Conservation (phyloP, 2,797 vertebrate species). For the Novumbra hubbsi region DNA sequence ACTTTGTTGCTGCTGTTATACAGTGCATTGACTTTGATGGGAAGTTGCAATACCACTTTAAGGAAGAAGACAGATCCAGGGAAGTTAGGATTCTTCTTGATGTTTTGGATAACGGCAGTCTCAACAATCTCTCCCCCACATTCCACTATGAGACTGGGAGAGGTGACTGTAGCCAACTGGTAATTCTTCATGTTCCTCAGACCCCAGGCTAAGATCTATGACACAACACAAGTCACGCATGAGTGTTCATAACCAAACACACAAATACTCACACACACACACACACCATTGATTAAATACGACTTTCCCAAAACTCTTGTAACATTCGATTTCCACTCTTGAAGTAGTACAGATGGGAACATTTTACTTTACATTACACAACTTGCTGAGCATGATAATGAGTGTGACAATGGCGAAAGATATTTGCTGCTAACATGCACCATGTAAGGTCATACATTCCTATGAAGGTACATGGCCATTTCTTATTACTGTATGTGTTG, state of each 20-base stretch:
- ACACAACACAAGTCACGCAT: slow-evolving; percentile 23
- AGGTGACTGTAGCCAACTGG: slow-evolving; percentile 87
- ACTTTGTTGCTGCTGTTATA: slow-evolving; percentile 57
- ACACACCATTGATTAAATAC: neutral
- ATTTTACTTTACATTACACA: too few species aligned
- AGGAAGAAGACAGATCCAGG: slow-evolving; percentile 90
- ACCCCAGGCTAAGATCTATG: slow-evolving; percentile 94
- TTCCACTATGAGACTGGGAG: slow-evolving; percentile 93
- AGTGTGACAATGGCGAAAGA: too few species aligned
- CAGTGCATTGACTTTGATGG: neutral
- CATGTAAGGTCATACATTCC: too few species aligned
- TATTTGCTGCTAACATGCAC: too few species aligned
- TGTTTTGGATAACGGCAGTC: slow-evolving; percentile 90
- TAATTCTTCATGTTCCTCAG: slow-evolving; percentile 96
- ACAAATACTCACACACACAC: neutral
- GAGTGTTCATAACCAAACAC: neutral
- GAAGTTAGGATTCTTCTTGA: slow-evolving; percentile 96
- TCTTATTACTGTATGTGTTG: too few species aligned
- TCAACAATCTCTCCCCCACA: slow-evolving; percentile 89
- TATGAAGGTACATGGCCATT: too few species aligned
- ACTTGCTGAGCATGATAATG: too few species aligned
- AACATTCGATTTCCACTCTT: too few species aligned
- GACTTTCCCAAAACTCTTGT: too few species aligned
- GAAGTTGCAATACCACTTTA: slow-evolving; percentile 83
- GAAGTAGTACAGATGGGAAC: too few species aligned